Evolutionary conservation across 2,797 vertebrate species (phyloP), one percentile per base, ranked within the genome.

Genomic region (Eleutherodactylus coqui): DNA sequence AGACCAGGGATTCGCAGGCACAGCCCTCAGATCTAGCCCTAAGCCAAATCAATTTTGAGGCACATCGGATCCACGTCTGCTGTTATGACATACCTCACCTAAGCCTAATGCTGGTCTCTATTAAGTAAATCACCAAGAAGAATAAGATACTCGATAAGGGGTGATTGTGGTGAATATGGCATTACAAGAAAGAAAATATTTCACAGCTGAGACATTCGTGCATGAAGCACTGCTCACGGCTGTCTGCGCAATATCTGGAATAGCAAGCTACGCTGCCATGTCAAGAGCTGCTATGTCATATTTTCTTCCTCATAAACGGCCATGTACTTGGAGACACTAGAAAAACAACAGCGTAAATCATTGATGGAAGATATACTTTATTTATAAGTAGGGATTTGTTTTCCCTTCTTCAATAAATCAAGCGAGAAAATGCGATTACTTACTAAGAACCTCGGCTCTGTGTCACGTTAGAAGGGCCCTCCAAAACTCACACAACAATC

Each of bases 301-400:
- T 17, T 16, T n/a, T 32, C 32, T 29, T 49, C 19, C 70, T 45
- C 27, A 45, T 41, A 72, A 41, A 72, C 29, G 41, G 24, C 5
- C 38, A 45, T 29, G 70, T 49, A 32, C 72, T 9, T 27, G 43
- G 43, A 75, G 8, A 29, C 72, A 75, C 72, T 19, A 19, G 43
- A 49, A 70, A 41, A 70, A 41, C 36, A 70, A 70, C 67, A 41
- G 9, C 5, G 21, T 70, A 70, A 70, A 70, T 70, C 67, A 70
- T 41, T 41, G 21, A 70, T n/a, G 67, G 19, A 36, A 36, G n/a
- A 70, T 41, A 41, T 41, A 41, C 36, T 2, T 24, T 70, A 70
- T 70, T 70, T 41, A 41, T 70, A 38, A 70, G 67, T 3, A 11
- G 64, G 19, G 67, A 70, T 24, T 70, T 41, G 9, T 38, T 64